Evolutionary conservation across 2,113 vertebrate genomes (phyloP).

Genomic region (Nettapus auritus): DNA sequence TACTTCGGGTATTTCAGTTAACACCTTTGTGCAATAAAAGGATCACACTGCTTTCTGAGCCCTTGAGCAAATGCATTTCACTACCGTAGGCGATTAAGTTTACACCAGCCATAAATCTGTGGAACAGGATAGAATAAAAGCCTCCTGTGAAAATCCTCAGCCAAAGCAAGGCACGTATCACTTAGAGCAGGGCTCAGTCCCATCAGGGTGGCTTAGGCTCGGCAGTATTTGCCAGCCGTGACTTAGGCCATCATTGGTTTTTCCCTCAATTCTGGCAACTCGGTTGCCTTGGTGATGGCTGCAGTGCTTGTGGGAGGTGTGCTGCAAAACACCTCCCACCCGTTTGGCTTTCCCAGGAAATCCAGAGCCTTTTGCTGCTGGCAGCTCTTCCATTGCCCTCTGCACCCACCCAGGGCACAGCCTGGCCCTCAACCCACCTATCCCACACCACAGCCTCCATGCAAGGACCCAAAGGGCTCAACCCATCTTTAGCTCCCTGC

Average conservation of each 20-base stretch:
- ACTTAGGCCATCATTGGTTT: not conserved
- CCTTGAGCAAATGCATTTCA: not conserved
- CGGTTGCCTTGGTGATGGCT: conserved; percentile 54
- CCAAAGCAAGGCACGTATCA: not conserved
- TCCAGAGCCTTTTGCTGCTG: not conserved
- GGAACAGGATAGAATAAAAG: not conserved
- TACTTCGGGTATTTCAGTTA: not conserved
- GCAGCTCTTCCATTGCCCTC: not conserved
- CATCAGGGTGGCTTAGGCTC: not conserved
- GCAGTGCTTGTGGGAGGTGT: not conserved
- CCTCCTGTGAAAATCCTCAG: not conserved
- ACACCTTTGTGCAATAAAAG: not conserved
- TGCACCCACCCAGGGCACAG: accelerated
- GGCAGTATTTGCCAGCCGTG: not conserved
- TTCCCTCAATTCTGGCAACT: conserved; percentile 29
- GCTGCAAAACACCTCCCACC: not conserved
- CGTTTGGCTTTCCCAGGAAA: not conserved
- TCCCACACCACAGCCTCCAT: accelerated
- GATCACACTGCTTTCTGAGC: not conserved
- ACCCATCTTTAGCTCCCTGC: not conserved
- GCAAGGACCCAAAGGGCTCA: not conserved
- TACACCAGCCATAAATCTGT: not conserved
- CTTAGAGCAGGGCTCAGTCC: not conserved
- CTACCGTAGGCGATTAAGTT: not conserved
- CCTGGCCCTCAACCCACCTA: not conserved